Evolutionary conservation across 1,140 invertebrate species (phyloP).

Genomic region (Drosophila erecta): DNA sequence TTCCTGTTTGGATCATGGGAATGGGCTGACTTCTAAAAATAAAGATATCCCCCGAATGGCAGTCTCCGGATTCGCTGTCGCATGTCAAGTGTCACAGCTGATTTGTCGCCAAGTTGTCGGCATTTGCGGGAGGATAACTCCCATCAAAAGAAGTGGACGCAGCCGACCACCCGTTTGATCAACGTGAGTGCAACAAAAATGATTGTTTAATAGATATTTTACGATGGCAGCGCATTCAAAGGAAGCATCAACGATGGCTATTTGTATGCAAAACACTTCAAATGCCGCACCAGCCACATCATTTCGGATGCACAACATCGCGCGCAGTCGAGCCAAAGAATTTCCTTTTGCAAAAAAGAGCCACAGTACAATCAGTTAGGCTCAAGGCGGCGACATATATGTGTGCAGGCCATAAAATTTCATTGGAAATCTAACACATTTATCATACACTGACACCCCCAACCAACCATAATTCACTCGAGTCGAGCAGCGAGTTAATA

Average conservation of each 20-base stretch:
- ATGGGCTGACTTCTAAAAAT: constrained; percentile 32
- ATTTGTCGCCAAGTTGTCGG: constrained; percentile 38
- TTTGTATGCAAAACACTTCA: constrained; percentile 75
- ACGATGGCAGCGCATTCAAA: constrained; percentile 28
- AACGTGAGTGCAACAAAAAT: constrained; percentile 30
- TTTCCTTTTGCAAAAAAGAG: constrained; percentile 53
- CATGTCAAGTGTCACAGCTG: constrained; percentile 60
- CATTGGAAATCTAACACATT: constrained; percentile 82
- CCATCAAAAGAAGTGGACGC: neutral
- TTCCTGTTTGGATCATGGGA: neutral
- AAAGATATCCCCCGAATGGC: constrained; percentile 28
- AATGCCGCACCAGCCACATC: constrained; percentile 49
- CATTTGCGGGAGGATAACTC: constrained; percentile 6
- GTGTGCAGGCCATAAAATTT: constrained; percentile 60
- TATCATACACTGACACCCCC: constrained; percentile 55
- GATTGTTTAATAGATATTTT: constrained; percentile 30
- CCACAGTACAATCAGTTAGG: constrained; percentile 49
- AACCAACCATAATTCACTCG: constrained; percentile 57
- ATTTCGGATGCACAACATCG: constrained; percentile 47
- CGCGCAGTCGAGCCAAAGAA: constrained; percentile 8
- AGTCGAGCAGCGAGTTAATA: constrained; percentile 30
- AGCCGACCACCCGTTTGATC: constrained; percentile 37
- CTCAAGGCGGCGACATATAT: constrained; percentile 46
- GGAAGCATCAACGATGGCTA: constrained; percentile 33
- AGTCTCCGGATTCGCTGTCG: constrained; percentile 30